phyloP scores from a whole-genome alignment of 2,888 invertebrate species.

The Phyllotreta cruciferae region DNA sequence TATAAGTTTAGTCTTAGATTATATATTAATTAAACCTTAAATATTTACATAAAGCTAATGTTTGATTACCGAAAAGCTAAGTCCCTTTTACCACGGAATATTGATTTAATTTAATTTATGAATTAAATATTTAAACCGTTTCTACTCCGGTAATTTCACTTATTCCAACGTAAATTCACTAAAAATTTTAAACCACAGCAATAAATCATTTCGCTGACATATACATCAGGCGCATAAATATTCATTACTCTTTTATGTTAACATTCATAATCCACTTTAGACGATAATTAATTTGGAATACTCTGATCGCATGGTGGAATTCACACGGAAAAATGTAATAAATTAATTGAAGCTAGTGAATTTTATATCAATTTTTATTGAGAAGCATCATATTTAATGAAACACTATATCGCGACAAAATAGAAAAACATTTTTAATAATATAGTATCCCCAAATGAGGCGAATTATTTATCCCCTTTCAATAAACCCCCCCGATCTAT shows the following conservation, averaged over 20 bases:
- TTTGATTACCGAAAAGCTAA: too few relatives aligned
- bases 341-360: background rate
- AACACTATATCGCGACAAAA: too few relatives aligned
- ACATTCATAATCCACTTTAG: constrained; percentile 22
- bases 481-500: too few relatives aligned
- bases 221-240: constrained; percentile 14
- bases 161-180: background rate
- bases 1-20: too few relatives aligned
- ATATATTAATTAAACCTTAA: too few relatives aligned
- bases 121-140: constrained; percentile 5
- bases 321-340: constrained; percentile 12
- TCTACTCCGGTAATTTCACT: background rate
- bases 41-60: too few relatives aligned
- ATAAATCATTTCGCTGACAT: constrained; percentile 14
- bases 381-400: too few relatives aligned
- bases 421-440: too few relatives aligned
- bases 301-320: constrained; percentile 7
- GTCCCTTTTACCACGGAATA: too few relatives aligned
- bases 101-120: background rate
- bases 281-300: constrained; percentile 21
- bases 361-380: too few relatives aligned
- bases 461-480: too few relatives aligned
- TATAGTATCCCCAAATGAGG: too few relatives aligned
- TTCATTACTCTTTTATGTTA: constrained; percentile 28
- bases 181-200: constrained; percentile 1